Evolutionary conservation across 2,888 invertebrate species (phyloP).

Genomic region (Acanthococcus lagerstroemiae): DNA sequence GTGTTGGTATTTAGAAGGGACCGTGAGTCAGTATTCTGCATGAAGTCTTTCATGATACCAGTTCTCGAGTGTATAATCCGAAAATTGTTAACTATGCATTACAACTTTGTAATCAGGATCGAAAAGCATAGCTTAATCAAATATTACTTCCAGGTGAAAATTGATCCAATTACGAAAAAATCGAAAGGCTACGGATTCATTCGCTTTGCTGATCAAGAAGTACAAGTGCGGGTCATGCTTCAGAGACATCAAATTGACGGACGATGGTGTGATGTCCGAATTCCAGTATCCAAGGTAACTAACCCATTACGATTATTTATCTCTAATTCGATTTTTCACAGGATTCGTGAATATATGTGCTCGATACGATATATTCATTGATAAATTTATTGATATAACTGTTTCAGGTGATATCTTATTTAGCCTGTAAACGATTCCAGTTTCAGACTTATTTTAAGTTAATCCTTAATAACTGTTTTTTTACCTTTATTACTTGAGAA

Average conservation of each 20-base stretch:
- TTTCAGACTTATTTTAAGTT: background rate
- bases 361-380: background rate
- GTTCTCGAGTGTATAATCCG: too few relatives aligned
- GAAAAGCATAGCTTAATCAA: too few relatives aligned
- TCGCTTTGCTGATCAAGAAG: conserved; percentile 88
- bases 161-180: conserved; percentile 29
- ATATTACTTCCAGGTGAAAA: conserved; percentile 27
- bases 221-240: conserved; percentile 87
- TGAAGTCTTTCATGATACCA: too few relatives aligned
- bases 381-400: too few relatives aligned
- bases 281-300: conserved; percentile 90
- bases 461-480: background rate
- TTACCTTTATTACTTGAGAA: background rate
- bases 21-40: too few relatives aligned
- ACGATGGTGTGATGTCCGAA: conserved; percentile 95
- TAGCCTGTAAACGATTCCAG: conserved; percentile 13
- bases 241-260: conserved; percentile 95
- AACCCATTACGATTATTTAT: background rate
- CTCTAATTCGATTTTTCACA: background rate
- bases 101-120: too few relatives aligned
- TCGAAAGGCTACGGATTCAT: conserved; percentile 99
- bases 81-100: too few relatives aligned
- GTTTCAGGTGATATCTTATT: conserved; percentile 26
- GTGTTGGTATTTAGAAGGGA: too few relatives aligned
- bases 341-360: background rate